Evolutionary conservation across 1,140 invertebrate species (phyloP).

Genomic region (Lepidotrigona ventralis): DNA sequence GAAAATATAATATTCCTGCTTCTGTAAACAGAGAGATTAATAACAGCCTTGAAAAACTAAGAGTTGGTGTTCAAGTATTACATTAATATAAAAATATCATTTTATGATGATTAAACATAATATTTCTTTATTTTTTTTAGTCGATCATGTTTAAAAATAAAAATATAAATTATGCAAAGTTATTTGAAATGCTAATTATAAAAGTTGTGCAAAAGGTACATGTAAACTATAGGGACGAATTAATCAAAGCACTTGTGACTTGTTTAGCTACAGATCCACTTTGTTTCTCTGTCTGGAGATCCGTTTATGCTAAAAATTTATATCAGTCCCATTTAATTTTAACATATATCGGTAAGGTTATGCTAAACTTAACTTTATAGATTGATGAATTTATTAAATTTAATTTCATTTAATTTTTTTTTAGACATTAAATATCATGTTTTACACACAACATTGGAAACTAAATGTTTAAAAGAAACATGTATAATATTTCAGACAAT

Average conservation of each 20-base stretch:
- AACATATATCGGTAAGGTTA: constrained; percentile 77
- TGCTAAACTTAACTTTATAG: constrained; percentile 30
- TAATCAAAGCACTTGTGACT: constrained; percentile 75
- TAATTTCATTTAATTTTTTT: constrained; percentile 34
- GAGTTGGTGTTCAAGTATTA: constrained; percentile 68
- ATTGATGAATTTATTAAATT: not conserved
- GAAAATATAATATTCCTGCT: constrained; percentile 71
- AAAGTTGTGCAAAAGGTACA: constrained; percentile 75
- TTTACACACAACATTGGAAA: constrained; percentile 64
- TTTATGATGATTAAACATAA: constrained; percentile 15
- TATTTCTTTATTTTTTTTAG: constrained; percentile 62
- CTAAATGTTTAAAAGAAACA: constrained; percentile 67
- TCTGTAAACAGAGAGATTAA: constrained; percentile 66
- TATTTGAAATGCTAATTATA: constrained; percentile 78
- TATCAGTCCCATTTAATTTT: constrained; percentile 78
- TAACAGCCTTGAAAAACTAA: constrained; percentile 75
- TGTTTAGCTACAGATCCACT: constrained; percentile 79
- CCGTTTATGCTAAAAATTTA: constrained; percentile 81
- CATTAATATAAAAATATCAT: not conserved
- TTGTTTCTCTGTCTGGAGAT: constrained; percentile 81
- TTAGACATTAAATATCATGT: constrained; percentile 70
- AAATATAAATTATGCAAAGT: constrained; percentile 70
- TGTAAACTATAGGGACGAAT: constrained; percentile 74
- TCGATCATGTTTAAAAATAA: constrained; percentile 74
- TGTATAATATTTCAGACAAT: constrained; percentile 66